Conservation (phyloP, 2,888 invertebrate species). For the Thereva nobilitata region DNA sequence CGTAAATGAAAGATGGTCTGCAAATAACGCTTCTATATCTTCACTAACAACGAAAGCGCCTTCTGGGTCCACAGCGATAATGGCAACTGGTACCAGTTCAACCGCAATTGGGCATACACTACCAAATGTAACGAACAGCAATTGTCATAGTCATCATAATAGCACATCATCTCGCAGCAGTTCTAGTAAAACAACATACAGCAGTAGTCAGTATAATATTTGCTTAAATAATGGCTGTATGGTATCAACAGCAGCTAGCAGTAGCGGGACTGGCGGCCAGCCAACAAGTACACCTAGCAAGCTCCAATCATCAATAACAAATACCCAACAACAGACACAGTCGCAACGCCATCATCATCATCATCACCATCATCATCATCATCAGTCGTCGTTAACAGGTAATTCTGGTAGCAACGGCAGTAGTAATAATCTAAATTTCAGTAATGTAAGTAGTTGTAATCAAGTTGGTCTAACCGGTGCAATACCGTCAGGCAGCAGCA, state of each 20-base stretch:
- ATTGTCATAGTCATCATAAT: constrained; percentile 24
- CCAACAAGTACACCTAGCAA: constrained; percentile 23
- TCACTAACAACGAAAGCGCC: constrained; percentile 31
- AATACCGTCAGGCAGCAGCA: constrained; percentile 16
- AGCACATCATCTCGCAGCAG: constrained; percentile 42
- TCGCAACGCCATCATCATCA: constrained; percentile 40
- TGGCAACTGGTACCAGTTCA: background rate
- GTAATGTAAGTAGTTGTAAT: constrained; percentile 33
- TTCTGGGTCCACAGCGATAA: constrained; percentile 6
- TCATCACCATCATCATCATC: constrained; percentile 41
- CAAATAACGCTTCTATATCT: constrained; percentile 4
- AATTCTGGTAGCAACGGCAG: constrained; percentile 33
- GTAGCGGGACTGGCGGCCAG: background rate
- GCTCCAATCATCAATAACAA: constrained; percentile 39
- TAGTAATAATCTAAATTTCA: constrained; percentile 28
- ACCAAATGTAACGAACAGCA: constrained; percentile 1
- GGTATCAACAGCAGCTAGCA: constrained; percentile 1
- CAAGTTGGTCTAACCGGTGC: constrained; percentile 29
- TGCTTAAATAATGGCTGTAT: constrained; percentile 39
- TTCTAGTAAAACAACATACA: constrained; percentile 41
- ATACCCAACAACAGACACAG: constrained; percentile 30
- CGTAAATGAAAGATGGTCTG: constrained; percentile 28
- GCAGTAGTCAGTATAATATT: constrained; percentile 31
- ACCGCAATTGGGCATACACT: background rate
- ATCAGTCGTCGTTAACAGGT: constrained; percentile 35